phyloP scores from a whole-genome alignment of 2,888 invertebrate species.

The Gymnosoma rotundatum region DNA sequence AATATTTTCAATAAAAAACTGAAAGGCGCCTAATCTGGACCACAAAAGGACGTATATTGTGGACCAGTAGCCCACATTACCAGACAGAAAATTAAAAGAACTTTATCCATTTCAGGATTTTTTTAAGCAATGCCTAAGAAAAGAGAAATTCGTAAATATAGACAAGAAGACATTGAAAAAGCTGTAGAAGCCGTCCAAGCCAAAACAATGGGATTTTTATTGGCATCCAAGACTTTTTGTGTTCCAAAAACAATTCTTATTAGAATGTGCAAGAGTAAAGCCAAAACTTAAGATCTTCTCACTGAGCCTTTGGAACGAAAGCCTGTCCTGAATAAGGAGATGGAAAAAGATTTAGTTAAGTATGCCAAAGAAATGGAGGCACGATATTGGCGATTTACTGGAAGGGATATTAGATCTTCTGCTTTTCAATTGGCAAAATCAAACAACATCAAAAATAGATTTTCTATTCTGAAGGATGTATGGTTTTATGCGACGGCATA shows the following conservation, averaged over 20 bases:
- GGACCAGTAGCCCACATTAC: no score
- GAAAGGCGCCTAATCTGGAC: no score
- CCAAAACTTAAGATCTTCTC: slow-evolving; percentile 3
- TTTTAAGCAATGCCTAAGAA: not conserved
- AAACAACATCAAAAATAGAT: slow-evolving; percentile 41
- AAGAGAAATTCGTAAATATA: slow-evolving; percentile 16
- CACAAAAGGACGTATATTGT: not conserved
- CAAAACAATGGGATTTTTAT: slow-evolving; percentile 22
- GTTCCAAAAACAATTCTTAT: slow-evolving; percentile 30
- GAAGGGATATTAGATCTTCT: slow-evolving; percentile 33
- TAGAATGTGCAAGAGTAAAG: slow-evolving; percentile 9
- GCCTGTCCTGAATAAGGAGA: slow-evolving; percentile 5
- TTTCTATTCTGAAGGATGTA: slow-evolving; percentile 41
- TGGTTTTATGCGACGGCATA: slow-evolving; percentile 53
- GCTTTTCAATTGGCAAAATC: slow-evolving; percentile 30
- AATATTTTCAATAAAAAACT: no score
- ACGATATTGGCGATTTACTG: slow-evolving; percentile 36
- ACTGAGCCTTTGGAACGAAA: slow-evolving; percentile 14
- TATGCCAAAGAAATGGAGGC: slow-evolving; percentile 33
- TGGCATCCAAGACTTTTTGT: slow-evolving; percentile 31
- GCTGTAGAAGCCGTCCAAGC: not conserved
- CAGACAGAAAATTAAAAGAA: no score
- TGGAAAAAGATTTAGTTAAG: not conserved
- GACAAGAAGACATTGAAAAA: not conserved
- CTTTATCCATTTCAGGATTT: not conserved